Evolutionary conservation across 2,113 vertebrate species (phyloP).

Genomic region (Craseonycteris thonglongyai): DNA sequence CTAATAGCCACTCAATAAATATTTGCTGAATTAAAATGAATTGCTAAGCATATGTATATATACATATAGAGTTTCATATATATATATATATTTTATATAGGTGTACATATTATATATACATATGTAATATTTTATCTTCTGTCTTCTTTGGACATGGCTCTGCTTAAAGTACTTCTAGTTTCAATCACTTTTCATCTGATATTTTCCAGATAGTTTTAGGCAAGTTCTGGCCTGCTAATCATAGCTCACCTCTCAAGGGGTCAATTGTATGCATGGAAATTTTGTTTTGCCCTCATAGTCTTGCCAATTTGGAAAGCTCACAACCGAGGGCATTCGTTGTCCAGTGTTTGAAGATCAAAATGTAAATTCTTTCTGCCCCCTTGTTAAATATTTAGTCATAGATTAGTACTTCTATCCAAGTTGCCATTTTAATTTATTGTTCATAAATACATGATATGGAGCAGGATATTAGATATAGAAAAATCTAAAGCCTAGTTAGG

Average conservation of each 20-base stretch:
- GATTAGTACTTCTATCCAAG: constrained; percentile 32
- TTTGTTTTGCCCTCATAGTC: constrained; percentile 59
- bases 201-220: constrained; percentile 37
- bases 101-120: neutral
- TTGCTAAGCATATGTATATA: neutral
- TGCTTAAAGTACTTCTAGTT: neutral
- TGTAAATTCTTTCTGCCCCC: constrained; percentile 49
- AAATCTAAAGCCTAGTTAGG: neutral
- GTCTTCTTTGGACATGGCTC: neutral
- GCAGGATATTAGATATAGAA: neutral
- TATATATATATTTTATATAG: neutral
- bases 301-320: constrained; percentile 53
- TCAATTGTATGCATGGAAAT: constrained; percentile 20
- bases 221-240: constrained; percentile 2
- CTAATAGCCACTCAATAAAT: neutral
- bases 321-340: constrained; percentile 62
- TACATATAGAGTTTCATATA: too few species aligned
- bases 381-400: constrained; percentile 68
- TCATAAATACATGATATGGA: neutral
- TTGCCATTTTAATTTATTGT: constrained; percentile 41
- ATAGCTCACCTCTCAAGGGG: constrained; percentile 41
- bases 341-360: constrained; percentile 53
- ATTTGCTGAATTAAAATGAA: constrained; percentile 14
- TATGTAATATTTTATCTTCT: neutral
- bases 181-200: constrained; percentile 42